Percentiles rank a stretch among this genome's conserved stretches.
phyloP scores from a whole-genome alignment of 2,888 invertebrate genomes.

The Lasioglossum vierecki region DNA sequence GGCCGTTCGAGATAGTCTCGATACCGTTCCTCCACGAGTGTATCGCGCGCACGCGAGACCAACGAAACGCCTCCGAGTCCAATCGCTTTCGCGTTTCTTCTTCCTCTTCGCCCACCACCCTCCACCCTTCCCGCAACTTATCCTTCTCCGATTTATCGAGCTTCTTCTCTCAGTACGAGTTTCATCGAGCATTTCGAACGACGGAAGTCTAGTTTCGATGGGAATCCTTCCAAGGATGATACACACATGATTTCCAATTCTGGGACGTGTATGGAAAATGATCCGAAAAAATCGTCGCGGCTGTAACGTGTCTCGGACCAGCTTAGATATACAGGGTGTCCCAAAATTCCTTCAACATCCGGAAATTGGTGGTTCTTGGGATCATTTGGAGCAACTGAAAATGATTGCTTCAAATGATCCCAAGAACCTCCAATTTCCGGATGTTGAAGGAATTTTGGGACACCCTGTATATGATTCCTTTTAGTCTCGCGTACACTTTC shows the following conservation, averaged over 20 bases:
- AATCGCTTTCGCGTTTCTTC: not conserved
- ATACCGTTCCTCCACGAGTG: conserved; percentile 8
- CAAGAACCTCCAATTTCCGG: too few relatives aligned
- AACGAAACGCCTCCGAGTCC: not conserved
- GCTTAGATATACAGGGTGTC: not conserved
- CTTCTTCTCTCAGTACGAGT: not conserved
- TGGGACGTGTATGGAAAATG: not conserved
- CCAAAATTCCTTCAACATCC: too few relatives aligned
- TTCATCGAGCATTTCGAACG: not conserved
- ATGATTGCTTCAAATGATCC: too few relatives aligned
- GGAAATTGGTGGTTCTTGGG: too few relatives aligned
- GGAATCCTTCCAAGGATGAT: not conserved
- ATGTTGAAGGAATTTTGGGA: too few relatives aligned
- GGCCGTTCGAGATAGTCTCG: conserved; percentile 24
- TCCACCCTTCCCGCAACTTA: not conserved
- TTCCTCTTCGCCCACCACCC: not conserved
- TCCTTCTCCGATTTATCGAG: not conserved
- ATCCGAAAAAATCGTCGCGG: not conserved
- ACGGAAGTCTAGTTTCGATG: not conserved
- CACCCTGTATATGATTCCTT: too few relatives aligned
- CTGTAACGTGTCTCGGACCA: too few relatives aligned
- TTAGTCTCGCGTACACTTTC: not conserved
- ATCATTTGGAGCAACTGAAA: too few relatives aligned
- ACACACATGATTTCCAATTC: not conserved
- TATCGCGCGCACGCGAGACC: not conserved